Percentiles rank a stretch among this genome's conserved stretches.
Conservation (phyloP, 2,888 invertebrate species). For the Myopa testacea region DNA sequence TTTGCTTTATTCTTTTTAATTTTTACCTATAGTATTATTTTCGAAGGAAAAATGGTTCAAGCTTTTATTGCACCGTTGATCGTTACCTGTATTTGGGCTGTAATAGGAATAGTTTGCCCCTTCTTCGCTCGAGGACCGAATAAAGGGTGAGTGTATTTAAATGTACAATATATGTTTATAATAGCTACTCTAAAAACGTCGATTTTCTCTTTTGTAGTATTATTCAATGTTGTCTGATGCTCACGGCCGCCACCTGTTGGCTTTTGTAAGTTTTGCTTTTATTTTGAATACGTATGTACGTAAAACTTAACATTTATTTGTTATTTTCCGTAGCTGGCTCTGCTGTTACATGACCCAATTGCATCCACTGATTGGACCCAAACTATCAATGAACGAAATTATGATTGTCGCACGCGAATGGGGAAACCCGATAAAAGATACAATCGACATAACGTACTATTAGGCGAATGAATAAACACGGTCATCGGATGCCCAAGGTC, state of each 20-base stretch:
- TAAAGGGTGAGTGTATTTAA: slow-evolving; percentile 57
- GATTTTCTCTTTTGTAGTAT: slow-evolving; percentile 51
- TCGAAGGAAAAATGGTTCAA: slow-evolving; percentile 56
- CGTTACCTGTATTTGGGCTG: slow-evolving; percentile 63
- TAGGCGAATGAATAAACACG: background rate
- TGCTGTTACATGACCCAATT: slow-evolving; percentile 67
- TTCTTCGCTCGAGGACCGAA: slow-evolving; percentile 65
- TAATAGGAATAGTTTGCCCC: slow-evolving; percentile 63
- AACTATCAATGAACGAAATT: slow-evolving; percentile 62
- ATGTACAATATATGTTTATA: background rate
- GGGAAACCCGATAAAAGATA: slow-evolving; percentile 60
- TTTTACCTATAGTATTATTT: background rate
- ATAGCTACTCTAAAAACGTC: slow-evolving; percentile 4
- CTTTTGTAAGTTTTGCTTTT: slow-evolving; percentile 59
- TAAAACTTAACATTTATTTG: background rate
- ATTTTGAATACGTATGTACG: background rate
- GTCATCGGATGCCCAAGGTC: background rate
- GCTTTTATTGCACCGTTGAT: slow-evolving; percentile 60
- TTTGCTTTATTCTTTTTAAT: background rate
- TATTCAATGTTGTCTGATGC: slow-evolving; percentile 65
- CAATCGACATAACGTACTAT: slow-evolving; percentile 53
- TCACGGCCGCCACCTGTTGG: slow-evolving; percentile 65
- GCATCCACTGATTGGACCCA: slow-evolving; percentile 65
- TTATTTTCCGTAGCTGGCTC: slow-evolving; percentile 57
- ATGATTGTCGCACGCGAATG: slow-evolving; percentile 65